These are phyloP conservation scores for Apantesis nais DNA, from an alignment of 2,888 invertebrate genomes.

Conservation along the genomic window DNA sequence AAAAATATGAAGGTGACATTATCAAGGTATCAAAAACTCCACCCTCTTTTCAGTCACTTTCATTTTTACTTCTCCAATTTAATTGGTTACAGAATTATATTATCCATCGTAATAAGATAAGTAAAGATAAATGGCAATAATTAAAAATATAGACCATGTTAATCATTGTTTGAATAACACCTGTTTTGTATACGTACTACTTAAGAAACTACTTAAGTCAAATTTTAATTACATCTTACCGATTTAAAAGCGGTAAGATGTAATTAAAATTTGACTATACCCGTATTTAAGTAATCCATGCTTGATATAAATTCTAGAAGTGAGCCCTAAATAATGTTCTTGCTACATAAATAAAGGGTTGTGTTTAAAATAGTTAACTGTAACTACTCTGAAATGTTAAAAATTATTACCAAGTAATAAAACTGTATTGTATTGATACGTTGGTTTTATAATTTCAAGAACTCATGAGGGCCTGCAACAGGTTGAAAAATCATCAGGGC, in stretches of 20 bases:
- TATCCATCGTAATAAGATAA: background rate
- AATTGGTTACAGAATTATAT: background rate
- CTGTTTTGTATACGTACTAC: background rate
- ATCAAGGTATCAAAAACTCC: constrained; percentile 23
- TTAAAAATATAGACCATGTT: background rate
- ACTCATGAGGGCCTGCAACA: background rate
- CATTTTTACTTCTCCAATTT: constrained; percentile 1
- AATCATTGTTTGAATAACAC: background rate
- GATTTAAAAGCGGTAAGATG: background rate
- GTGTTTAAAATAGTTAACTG: background rate
- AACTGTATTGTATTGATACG: background rate
- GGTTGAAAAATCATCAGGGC: constrained; percentile 6
- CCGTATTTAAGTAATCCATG: background rate
- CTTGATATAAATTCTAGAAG: too few species aligned
- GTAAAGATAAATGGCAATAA: background rate
- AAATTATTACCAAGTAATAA: background rate
- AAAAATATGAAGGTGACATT: constrained; percentile 28
- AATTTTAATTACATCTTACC: too few species aligned
- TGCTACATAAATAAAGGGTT: background rate
- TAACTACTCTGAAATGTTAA: background rate
- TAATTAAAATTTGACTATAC: background rate
- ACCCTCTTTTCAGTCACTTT: constrained; percentile 17
- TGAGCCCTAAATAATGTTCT: too few species aligned
- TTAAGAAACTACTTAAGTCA: too few species aligned
- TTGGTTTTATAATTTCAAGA: background rate